Conservation (phyloP, 2,797 vertebrate species). For the Silurus lanzhouensis region DNA sequence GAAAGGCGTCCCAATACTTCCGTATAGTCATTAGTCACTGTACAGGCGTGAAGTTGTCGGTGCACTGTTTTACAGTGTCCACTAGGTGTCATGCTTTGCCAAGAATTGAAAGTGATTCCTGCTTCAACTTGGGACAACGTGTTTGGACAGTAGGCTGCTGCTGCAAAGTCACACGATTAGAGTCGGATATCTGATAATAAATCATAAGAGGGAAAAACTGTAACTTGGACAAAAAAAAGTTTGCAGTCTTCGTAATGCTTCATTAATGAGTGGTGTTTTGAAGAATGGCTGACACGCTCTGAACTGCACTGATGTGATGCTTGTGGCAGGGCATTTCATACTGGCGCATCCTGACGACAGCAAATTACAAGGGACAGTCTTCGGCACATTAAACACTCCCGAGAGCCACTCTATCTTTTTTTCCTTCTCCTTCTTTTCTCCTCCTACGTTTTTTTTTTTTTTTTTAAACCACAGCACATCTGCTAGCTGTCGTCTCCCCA, state of each 20-base stretch:
- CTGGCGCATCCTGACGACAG: slow-evolving; percentile 60
- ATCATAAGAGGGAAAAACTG: slow-evolving; percentile 8
- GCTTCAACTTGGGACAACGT: background rate
- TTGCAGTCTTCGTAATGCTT: slow-evolving; percentile 23
- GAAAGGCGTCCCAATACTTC: no score
- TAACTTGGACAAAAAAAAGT: slow-evolving; percentile 16
- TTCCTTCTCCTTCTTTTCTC: slow-evolving; percentile 33
- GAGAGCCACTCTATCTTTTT: slow-evolving; percentile 59
- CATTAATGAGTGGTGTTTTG: slow-evolving; percentile 33
- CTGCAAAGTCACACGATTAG: slow-evolving; percentile 9
- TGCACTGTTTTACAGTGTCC: slow-evolving; percentile 22
- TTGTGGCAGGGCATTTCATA: slow-evolving; percentile 61
- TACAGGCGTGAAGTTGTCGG: background rate
- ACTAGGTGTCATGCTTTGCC: slow-evolving; percentile 72
- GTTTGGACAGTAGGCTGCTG: background rate
- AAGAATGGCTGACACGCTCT: slow-evolving; percentile 30
- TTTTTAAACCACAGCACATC: slow-evolving; percentile 73
- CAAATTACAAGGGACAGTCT: slow-evolving; percentile 71
- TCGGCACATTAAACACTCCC: slow-evolving; percentile 73
- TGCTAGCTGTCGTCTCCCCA: slow-evolving; percentile 75
- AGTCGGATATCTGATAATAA: slow-evolving; percentile 29
- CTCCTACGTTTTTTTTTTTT: slow-evolving; percentile 35
- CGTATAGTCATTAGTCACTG: no score
- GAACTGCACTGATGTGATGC: slow-evolving; percentile 34
- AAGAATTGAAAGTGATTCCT: slow-evolving; percentile 45